A percentile compares a stretch with the other conserved stretches of the same genome.
Evolutionary conservation across 2,797 vertebrate genomes (phyloP).

Genomic region (Falco concolor): DNA sequence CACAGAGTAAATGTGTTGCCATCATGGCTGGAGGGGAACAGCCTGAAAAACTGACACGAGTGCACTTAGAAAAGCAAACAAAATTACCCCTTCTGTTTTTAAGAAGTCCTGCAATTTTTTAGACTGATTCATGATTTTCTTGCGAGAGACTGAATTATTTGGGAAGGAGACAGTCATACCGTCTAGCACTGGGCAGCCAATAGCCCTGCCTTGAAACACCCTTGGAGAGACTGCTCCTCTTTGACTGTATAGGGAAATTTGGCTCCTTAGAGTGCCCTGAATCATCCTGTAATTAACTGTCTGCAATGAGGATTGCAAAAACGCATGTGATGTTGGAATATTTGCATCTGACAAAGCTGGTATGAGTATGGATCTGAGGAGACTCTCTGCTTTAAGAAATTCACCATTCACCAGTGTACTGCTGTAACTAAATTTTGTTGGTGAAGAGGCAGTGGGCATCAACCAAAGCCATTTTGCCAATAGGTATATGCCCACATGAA

Average conservation of each 20-base stretch:
- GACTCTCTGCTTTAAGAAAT: not conserved
- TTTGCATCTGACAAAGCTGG: not conserved
- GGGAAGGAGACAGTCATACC: not conserved
- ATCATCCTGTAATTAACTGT: slow-evolving; percentile 51
- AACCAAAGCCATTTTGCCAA: not conserved
- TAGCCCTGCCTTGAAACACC: not conserved
- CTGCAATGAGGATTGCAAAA: slow-evolving; percentile 14
- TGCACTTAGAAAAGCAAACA: not conserved
- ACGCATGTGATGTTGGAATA: not conserved
- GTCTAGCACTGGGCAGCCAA: not conserved
- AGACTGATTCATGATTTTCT: slow-evolving; percentile 3
- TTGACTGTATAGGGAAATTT: slow-evolving; percentile 21
- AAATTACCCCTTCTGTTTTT: not conserved
- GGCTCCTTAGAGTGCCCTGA: slow-evolving; percentile 25
- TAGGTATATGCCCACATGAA: not conserved
- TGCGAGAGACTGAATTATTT: not conserved
- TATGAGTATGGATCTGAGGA: not conserved
- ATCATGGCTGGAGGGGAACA: not conserved
- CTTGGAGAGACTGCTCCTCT: not conserved
- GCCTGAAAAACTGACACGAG: not conserved
- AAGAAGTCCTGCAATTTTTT: not conserved
- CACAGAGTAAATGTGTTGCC: not conserved
- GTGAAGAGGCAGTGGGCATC: not conserved
- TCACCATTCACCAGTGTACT: not conserved
- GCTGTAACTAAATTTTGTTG: not conserved